Evolutionary conservation across 2,113 vertebrate species (phyloP).

Genomic region (Pteronura brasiliensis): DNA sequence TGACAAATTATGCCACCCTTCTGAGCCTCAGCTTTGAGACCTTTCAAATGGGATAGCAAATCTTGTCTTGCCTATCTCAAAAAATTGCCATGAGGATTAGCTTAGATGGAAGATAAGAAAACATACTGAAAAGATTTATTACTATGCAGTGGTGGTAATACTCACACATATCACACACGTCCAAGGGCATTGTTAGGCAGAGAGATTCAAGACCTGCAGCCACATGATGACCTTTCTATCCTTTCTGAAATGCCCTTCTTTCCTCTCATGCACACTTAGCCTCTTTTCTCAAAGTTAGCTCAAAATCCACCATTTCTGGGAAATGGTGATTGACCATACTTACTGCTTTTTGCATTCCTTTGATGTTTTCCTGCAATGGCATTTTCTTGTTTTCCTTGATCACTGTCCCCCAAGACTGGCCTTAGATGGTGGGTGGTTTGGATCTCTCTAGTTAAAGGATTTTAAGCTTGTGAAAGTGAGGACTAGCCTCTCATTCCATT

Average conservation of each 20-base stretch:
- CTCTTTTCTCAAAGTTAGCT: background rate
- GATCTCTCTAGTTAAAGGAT: background rate
- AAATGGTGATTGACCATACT: background rate
- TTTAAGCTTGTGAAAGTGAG: slow-evolving; percentile 5
- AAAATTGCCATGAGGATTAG: slow-evolving; percentile 18
- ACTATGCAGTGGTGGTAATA: background rate
- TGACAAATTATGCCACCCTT: background rate
- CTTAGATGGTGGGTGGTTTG: background rate
- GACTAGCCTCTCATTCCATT: background rate
- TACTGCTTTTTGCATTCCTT: slow-evolving; percentile 10
- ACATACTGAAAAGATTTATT: background rate
- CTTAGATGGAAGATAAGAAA: slow-evolving; percentile 23
- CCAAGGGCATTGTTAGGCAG: background rate
- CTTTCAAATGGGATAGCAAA: background rate
- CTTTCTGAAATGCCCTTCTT: background rate
- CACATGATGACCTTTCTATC: background rate
- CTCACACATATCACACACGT: background rate
- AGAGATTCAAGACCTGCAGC: background rate
- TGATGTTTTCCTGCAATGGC: background rate
- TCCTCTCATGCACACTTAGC: background rate
- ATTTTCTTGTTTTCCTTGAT: background rate
- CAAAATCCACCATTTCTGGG: background rate
- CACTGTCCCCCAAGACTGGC: background rate
- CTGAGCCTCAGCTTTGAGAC: slow-evolving; percentile 27
- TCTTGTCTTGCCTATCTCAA: background rate